Evolutionary conservation across 2,113 vertebrate species (phyloP), one percentile per base, ranked within the genome.

Genomic region (Polyodon spathula): DNA sequence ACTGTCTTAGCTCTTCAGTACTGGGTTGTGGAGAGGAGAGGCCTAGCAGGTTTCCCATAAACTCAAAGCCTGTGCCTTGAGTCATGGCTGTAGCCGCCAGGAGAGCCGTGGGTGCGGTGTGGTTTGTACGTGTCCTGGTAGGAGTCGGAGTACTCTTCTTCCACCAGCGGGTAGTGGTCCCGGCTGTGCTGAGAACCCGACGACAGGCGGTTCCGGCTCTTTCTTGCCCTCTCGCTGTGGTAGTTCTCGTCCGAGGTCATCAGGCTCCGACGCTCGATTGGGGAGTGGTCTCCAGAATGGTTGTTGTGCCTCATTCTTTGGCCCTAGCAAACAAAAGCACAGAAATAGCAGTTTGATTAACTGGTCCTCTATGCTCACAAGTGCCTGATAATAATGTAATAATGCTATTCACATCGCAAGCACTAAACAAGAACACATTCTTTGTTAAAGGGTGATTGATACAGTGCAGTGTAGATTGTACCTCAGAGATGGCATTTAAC

Each of bases 61-160:
- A 54, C 82, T 93, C 90, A 97, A 67, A 97, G 89, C 81, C 91
- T 85, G 52, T 95, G 93, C 69, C 91, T 85, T 1, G 93, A 91
- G 67, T 97, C 94, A 65, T 94, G 92, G 85, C 92, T 89, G 66
- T 91, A 92, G 48, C 90, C 89, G 71, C 92, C 93, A 0, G 93
- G 93, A 1, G 93, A 97, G 63, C 90, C 91, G 67, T 90, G 84
- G 82, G 74, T 84, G 70, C 94, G 87, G 39, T 95, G 94, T 63
- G 93, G 90, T 76, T 95, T 92, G 78, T 97, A 97, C 46, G 91
- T 83, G 87, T 97, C 94, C 90, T 92, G 93, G 82, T 93, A 96
- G n/a, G n/a, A n/a, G 79, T 97, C 92, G n/a, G n/a, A n/a, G n/a
- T 90, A 93, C 68, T 98, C 93, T 80, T 98, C 96, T 74, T 97